Evolutionary conservation across 2,113 vertebrate species (phyloP).

Genomic region (Myiozetetes cayanensis): DNA sequence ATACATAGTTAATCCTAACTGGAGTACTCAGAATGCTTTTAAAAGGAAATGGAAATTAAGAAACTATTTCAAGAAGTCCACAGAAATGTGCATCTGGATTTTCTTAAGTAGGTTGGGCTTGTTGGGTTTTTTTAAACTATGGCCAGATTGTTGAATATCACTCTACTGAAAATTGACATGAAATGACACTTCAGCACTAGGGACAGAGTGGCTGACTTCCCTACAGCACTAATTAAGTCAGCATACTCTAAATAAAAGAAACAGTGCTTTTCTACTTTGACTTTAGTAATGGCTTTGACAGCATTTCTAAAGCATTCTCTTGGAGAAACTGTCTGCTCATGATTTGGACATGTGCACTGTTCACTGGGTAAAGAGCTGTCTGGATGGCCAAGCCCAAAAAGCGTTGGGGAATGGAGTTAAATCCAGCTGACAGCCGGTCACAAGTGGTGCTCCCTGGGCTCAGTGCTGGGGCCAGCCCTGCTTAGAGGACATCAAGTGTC

Average conservation of each 20-base stretch:
- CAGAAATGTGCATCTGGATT: accelerated
- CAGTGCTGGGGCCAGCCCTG: background rate
- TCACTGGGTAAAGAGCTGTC: background rate
- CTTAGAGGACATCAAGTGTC: background rate
- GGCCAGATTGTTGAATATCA: background rate
- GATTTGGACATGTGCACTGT: too few species aligned
- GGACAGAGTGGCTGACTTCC: background rate
- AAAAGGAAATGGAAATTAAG: background rate
- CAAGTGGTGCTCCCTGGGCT: background rate
- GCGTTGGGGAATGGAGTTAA: background rate
- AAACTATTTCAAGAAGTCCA: background rate
- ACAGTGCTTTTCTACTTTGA: background rate
- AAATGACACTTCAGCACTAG: background rate
- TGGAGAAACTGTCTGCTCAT: background rate
- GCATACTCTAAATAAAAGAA: background rate
- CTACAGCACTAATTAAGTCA: background rate
- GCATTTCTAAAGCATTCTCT: background rate
- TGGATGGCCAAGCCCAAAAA: background rate
- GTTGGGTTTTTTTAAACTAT: background rate
- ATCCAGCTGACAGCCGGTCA: background rate
- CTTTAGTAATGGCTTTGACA: background rate
- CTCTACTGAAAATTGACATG: background rate
- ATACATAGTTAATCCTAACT: background rate
- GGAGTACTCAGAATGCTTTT: background rate
- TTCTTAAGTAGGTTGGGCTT: background rate